Percentiles rank a stretch among this genome's conserved stretches.
Evolutionary conservation across 2,113 vertebrate species (phyloP).

Genomic region (Hucho hucho): DNA sequence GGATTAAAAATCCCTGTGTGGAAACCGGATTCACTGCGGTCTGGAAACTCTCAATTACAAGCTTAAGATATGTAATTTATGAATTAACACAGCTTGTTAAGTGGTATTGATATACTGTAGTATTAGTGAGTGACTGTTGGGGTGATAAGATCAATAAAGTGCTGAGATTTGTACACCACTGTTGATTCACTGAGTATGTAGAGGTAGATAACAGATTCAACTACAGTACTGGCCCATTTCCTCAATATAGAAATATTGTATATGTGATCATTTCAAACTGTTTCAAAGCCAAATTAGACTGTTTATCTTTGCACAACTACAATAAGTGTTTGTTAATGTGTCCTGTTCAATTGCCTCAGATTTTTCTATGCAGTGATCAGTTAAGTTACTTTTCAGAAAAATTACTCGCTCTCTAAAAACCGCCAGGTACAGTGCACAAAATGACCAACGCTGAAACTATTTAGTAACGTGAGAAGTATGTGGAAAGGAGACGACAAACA

Average conservation of each 20-base stretch:
- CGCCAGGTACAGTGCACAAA: too few species aligned
- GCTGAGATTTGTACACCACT: conserved; percentile 22
- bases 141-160: conserved; percentile 8
- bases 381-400: too few species aligned
- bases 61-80: conserved; percentile 39
- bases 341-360: not conserved
- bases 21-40: conserved; percentile 50
- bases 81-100: conserved; percentile 40
- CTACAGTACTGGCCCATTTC: not conserved
- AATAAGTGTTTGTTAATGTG: not conserved
- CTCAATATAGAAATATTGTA: not conserved
- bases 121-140: conserved; percentile 12
- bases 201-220: not conserved
- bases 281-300: too few species aligned
- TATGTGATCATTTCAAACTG: not conserved
- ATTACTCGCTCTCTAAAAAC: too few species aligned
- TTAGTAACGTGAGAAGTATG: not conserved
- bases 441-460: too few species aligned
- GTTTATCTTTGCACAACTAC: not conserved
- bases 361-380: not conserved
- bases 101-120: not conserved
- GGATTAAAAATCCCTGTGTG: conserved; percentile 47
- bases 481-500: not conserved
- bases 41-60: conserved; percentile 57
- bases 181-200: conserved; percentile 3